Evolutionary conservation across 1,140 invertebrate genomes (phyloP).

Genomic region (Brachystomella parvula): DNA sequence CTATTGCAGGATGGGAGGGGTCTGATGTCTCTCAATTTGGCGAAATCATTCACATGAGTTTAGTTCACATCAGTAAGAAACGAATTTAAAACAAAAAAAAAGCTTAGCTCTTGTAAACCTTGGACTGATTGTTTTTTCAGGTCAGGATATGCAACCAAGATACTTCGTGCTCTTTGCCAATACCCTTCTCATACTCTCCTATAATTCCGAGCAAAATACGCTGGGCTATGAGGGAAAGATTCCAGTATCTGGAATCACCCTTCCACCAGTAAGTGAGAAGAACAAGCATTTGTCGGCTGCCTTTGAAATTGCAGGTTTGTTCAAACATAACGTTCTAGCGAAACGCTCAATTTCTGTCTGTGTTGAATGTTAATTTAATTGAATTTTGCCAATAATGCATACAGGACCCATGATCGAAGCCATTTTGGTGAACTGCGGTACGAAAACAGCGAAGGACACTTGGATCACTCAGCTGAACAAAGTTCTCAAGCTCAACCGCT

Average conservation of each 20-base stretch:
- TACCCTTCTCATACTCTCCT: constrained; percentile 78
- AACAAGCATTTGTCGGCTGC: constrained; percentile 63
- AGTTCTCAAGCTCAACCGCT: constrained; percentile 29
- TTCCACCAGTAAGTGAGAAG: constrained; percentile 66
- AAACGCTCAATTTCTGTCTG: not conserved
- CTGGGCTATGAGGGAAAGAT: constrained; percentile 94
- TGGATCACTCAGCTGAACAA: constrained; percentile 69
- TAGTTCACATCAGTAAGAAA: constrained; percentile 33
- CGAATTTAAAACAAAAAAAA: not conserved
- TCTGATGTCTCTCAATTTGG: constrained; percentile 67
- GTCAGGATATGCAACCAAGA: constrained; percentile 68
- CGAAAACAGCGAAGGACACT: constrained; percentile 68
- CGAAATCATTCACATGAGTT: constrained; percentile 65
- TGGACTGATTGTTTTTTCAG: constrained; percentile 57
- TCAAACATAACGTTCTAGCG: not conserved
- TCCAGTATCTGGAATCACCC: constrained; percentile 71
- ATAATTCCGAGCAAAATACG: constrained; percentile 82
- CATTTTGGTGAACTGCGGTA: constrained; percentile 76
- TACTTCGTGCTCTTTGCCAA: constrained; percentile 87
- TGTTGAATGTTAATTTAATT: not conserved
- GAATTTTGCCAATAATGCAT: not conserved
- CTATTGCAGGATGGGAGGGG: constrained; percentile 91
- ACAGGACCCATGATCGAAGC: constrained; percentile 80
- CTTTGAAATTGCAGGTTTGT: constrained; percentile 74
- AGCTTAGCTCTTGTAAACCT: not conserved